Base-by-base conservation (phyloP, 2,888 invertebrate genomes). In the Thereva unica region DNA sequence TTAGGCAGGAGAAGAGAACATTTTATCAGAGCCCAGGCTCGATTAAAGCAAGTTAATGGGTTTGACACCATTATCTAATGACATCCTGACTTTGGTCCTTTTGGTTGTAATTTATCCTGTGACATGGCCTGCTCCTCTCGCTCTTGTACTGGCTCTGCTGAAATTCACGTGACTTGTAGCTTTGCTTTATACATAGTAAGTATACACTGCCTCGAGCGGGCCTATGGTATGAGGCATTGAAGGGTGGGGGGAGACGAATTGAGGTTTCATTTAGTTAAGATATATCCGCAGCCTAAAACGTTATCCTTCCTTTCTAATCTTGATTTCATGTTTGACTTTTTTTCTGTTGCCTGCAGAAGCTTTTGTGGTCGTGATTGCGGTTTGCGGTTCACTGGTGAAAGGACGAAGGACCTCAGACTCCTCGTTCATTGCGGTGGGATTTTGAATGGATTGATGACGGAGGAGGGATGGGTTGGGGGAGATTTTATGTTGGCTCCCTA, bases 11-110 rank as follows among this genome's bases (percentile, higher is more conserved):
- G 2, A 2, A 23, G 23, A 23, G 23, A 23, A 23, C 23, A 23
- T 23, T 23, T 23, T 23, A 23, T 23, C 23, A 23, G 23, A 23
- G 23, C 35, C 10, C 35, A 35, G 42, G 49, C 49, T 40, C 9
- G 61, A 61, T 61, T 61, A 61, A 42, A 50, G 49, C 34, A 49
- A 34, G 50, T 8, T 41, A 50, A 61, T 61, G 50, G 50, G 40
- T 38, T 61, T 45, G 50, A 61, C 61, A 61, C 41, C 40, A 50
- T 12, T 61, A 50, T 61, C 61, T 61, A 50, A 61, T 61, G 50
- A 50, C n/a, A 37, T 23, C 41, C 41, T 44, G 41, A 49, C 12
- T 50, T 40, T 50, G 5, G 49, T 40, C 50, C 12, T 8, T 23
- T 23, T 23, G 23, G 23, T 38, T 61, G 40, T 61, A 61, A 61